Percentiles rank a stretch among this genome's conserved stretches.
Conservation (phyloP, 2,888 invertebrate genomes). For the Limnephilus lunatus region DNA sequence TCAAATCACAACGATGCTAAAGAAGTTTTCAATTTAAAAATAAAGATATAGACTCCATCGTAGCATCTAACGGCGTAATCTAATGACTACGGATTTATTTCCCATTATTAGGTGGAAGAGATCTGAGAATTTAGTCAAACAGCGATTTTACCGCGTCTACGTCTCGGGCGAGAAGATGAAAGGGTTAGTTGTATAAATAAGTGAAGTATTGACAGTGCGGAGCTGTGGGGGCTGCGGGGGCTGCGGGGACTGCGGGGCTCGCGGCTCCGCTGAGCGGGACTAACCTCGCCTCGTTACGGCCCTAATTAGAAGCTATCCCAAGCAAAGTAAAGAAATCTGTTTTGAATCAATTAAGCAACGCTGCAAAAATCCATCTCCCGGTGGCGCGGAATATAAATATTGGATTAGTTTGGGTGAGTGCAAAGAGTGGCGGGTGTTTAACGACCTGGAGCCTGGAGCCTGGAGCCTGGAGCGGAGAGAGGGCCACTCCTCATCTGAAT, state of each 20-base stretch:
- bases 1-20: too few species aligned
- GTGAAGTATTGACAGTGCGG: neutral
- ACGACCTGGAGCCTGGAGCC: neutral
- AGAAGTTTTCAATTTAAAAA: too few species aligned
- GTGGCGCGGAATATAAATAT: neutral
- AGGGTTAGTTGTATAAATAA: constrained; percentile 15
- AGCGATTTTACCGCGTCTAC: neutral
- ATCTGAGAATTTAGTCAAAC: neutral
- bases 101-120: too few species aligned
- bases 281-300: neutral
- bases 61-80: too few species aligned
- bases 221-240: too few species aligned
- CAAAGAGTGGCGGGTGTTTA: neutral
- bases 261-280: neutral
- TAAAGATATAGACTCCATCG: too few species aligned
- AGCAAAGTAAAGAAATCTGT: constrained; percentile 30
- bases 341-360: constrained; percentile 37
- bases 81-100: too few species aligned
- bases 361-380: neutral
- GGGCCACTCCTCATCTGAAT: neutral
- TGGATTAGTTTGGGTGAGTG: neutral
- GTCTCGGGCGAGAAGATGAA: neutral
- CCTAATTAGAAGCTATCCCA: constrained; percentile 2
- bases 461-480: too few species aligned
- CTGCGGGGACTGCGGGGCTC: neutral